These are phyloP conservation scores for Megaustenia siamemsis DNA, from an alignment of 2,888 invertebrate genomes.

Conservation along the genomic window DNA sequence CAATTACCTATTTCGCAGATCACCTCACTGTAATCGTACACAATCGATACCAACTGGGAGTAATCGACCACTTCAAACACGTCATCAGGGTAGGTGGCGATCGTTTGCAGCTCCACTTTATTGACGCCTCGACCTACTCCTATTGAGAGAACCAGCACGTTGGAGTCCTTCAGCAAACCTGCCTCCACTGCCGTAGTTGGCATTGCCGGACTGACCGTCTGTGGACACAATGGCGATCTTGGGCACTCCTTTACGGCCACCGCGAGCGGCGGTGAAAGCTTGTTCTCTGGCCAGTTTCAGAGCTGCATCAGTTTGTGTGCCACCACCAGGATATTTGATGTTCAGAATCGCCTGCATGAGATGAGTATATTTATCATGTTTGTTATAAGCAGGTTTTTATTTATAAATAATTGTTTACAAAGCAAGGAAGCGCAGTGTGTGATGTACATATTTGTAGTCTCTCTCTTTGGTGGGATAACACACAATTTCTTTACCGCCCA, in stretches of 20 bases:
- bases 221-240: constrained; percentile 17
- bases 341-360: background rate
- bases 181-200: constrained; percentile 1
- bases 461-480: too few relatives aligned
- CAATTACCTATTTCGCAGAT: constrained; percentile 6
- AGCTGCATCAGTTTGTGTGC: constrained; percentile 11
- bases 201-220: constrained; percentile 19
- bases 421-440: too few relatives aligned
- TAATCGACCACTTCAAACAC: constrained; percentile 18
- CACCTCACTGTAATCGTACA: constrained; percentile 3
- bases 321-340: background rate
- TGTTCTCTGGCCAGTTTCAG: background rate
- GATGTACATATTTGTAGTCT: too few relatives aligned
- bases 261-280: background rate
- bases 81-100: constrained; percentile 5
- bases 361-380: too few relatives aligned
- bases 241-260: background rate
- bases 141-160: constrained; percentile 8
- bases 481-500: too few relatives aligned
- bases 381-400: too few relatives aligned
- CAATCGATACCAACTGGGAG: background rate
- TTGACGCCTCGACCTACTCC: background rate
- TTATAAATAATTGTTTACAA: too few relatives aligned
- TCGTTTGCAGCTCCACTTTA: constrained; percentile 1
- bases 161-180: background rate